Evolutionary conservation across 2,797 vertebrate genomes (phyloP), one percentile per base, ranked within the genome.

Genomic region (Lindbergichthys nudifrons): DNA sequence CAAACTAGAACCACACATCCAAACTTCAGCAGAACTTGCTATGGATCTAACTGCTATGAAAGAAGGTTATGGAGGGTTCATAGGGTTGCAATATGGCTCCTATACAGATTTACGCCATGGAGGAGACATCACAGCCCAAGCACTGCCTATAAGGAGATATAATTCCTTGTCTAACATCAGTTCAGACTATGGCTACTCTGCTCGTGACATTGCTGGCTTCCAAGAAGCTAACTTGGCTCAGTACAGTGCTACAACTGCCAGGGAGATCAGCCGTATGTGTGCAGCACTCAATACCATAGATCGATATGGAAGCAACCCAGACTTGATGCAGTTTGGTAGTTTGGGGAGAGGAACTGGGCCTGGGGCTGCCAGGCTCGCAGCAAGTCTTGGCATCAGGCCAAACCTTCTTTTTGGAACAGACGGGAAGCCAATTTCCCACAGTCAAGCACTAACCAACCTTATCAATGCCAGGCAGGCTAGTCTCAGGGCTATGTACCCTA

Each of bases 191-290:
- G 95, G 97, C 51, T 98, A 97, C 79, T 96, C 96, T 0, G 87
- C 96, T 8, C 94, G 95, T n/a, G 97, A 99, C 36, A 92, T 96
- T 80, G 94, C 96, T 48, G 93, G 89, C 82, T 97, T 99, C 81
- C 97, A 97, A 83, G 98, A 99, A 88, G 96, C 97, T 84, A 99
- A 96, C 84, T 93, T 99, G 90, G 98, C 98, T 68, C 97, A 99
- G 82, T 99, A 99, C 84, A 99, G 98, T 62, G 97, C 97, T 69
- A 99, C 98, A 70, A 99, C 98, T 0, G 98, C 98, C 0, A 96
- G 97, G 0, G 98, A 99, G 91, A 99, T 99, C 84, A 99, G 98
- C 87, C 94, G 97, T 46, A 99, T 99, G 98, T 99, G 98, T 23
- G 97, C 98, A 0, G 98, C 98, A 42, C 96, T 99, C 26, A 98